Conservation (phyloP, 1,140 invertebrate genomes). For the Orius insidiosus region DNA sequence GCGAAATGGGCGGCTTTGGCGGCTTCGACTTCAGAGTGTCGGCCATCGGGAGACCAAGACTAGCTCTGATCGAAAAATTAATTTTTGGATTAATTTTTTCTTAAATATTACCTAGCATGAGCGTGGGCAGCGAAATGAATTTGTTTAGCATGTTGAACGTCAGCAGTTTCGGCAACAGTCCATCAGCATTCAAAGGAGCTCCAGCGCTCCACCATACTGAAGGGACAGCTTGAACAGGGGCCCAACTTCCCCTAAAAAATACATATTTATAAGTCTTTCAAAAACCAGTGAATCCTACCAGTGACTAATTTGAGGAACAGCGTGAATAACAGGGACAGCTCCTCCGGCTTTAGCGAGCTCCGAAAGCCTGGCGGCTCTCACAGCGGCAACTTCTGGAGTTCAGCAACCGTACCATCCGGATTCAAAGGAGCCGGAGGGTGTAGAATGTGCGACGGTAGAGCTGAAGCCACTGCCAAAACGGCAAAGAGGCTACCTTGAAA, state of each 20-base stretch:
- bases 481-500: too few relatives aligned
- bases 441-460: too few relatives aligned
- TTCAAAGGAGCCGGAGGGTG: slow-evolving; percentile 1
- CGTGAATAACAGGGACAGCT: too few relatives aligned
- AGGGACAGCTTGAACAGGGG: slow-evolving; percentile 23
- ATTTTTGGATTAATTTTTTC: neutral
- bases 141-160: slow-evolving; percentile 30
- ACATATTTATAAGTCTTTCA: neutral
- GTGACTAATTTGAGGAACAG: neutral
- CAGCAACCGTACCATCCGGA: slow-evolving; percentile 5
- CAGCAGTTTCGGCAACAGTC: slow-evolving; percentile 35
- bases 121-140: slow-evolving; percentile 33
- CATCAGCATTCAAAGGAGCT: slow-evolving; percentile 23
- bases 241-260: neutral
- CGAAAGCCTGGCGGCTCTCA: slow-evolving; percentile 27
- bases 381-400: slow-evolving; percentile 19
- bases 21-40: slow-evolving; percentile 20
- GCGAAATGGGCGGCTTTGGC: slow-evolving; percentile 38
- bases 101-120: slow-evolving; percentile 26
- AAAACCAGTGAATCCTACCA: too few relatives aligned
- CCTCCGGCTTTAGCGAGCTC: slow-evolving; percentile 21
- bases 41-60: slow-evolving; percentile 25
- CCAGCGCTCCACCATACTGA: slow-evolving; percentile 11
- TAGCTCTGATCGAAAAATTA: slow-evolving; percentile 23
- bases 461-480: too few relatives aligned